Base-by-base conservation (phyloP, 2,888 invertebrate genomes). In the Pasiphila rectangulata region DNA sequence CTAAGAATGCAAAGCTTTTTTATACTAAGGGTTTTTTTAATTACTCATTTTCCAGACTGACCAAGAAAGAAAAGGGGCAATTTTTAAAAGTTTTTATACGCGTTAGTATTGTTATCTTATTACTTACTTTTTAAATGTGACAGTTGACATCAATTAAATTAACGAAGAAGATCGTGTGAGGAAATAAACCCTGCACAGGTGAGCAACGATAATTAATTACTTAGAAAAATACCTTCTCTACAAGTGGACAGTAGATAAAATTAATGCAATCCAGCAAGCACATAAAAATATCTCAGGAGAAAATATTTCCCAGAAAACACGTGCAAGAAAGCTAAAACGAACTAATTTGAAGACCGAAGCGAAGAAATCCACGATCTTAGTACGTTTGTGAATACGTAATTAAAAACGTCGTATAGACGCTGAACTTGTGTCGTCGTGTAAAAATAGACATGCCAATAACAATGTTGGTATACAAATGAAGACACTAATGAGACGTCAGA, bases 401-500 rank as follows among this genome's bases (percentile, higher is more conserved):
- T 61, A 69, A 61, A 62, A 63, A 55, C 38, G 50, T 55, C 52
- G 45, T 56, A 54, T 57, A 52, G 46, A 56, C 57, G 54, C 40
- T 51, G 53, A 61, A 61, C 60, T 59, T 57, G 61, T 61, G 57
- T 56, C 57, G 61, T 60, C 61, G 64, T 59, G 54, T 68, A 67
- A 72, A 83, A 79, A 83, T 75, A 82, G 72, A 73, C 58, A 57
- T 69, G 70, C 64, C 68, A 77, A 74, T 72, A 78, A 77, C 74
- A 75, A 69, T 76, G 66, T 69, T 37, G 32, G 45, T 45, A 71
- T 61, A 67, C 72, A 75, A 74, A 77, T 69, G 75, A 71, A 78
- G 75, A 75, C 77, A 72, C 73, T 82, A 82, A 83, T 82, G 77
- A 81, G 74, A 76, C 67, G 67, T 65, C 64, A 57, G 60, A 64